Evolutionary conservation across 2,888 invertebrate species (phyloP).

Genomic region (Yponomeuta cagnagella): DNA sequence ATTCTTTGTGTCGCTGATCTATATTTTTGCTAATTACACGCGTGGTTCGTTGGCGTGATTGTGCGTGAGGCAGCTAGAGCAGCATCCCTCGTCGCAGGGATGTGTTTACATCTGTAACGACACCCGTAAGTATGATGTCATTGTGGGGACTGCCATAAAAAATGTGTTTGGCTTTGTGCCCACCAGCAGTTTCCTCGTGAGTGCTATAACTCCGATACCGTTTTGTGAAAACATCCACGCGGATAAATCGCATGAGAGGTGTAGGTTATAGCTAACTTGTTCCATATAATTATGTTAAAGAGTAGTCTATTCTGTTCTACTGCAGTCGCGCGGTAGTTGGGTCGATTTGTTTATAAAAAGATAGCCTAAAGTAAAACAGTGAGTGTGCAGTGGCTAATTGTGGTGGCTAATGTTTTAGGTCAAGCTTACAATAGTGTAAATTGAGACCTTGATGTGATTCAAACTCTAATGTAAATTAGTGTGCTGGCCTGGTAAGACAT

Average conservation of each 20-base stretch:
- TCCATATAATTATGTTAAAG: constrained; percentile 47
- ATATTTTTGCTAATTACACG: constrained; percentile 34
- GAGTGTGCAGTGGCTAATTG: constrained; percentile 2
- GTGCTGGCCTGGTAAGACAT: neutral
- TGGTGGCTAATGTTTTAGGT: constrained; percentile 5
- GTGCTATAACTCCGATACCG: constrained; percentile 50
- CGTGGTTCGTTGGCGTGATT: constrained; percentile 27
- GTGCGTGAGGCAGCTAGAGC: constrained; percentile 35
- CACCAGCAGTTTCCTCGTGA: constrained; percentile 63
- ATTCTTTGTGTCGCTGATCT: constrained; percentile 35
- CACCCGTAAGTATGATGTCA: constrained; percentile 73
- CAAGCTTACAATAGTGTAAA: neutral
- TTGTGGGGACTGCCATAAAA: constrained; percentile 65
- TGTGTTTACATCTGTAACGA: constrained; percentile 72
- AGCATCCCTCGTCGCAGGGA: constrained; percentile 48
- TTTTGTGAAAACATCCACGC: constrained; percentile 56
- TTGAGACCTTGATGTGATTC: neutral
- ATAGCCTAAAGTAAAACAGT: constrained; percentile 5
- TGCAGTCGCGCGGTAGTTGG: neutral
- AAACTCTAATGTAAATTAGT: neutral
- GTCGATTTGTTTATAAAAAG: constrained; percentile 8
- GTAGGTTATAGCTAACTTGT: constrained; percentile 54
- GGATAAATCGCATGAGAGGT: constrained; percentile 54
- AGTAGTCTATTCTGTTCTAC: constrained; percentile 23
- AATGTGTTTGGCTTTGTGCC: constrained; percentile 72